phyloP scores from a whole-genome alignment of 30 jellyfish, hydroid and myxozoan genomes.

The Mastigias papua region DNA sequence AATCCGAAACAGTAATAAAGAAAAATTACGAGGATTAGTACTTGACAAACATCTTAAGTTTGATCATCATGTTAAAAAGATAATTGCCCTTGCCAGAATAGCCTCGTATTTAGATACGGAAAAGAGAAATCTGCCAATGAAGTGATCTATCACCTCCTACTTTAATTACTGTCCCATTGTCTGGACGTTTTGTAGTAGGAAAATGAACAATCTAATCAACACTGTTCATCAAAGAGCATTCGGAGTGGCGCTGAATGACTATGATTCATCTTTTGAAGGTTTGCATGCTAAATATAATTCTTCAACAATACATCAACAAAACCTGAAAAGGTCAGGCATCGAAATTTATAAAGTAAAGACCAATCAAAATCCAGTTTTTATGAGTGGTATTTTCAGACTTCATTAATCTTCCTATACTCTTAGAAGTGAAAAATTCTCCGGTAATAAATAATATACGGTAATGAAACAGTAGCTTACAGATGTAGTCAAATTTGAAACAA shows the following conservation, averaged over 20 bases:
- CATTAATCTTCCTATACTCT: background rate
- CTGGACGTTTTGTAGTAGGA: background rate
- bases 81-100: slow-evolving; percentile 39
- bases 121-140: background rate
- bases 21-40: background rate
- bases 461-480: slow-evolving; percentile 12
- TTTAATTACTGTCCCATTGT: slow-evolving; percentile 6
- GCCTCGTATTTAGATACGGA: background rate
- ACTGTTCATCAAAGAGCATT: slow-evolving; percentile 5
- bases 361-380: background rate
- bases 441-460: background rate
- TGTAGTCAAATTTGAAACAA: slow-evolving; percentile 11
- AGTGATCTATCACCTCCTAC: background rate
- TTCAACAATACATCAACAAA: slow-evolving; percentile 8
- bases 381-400: slow-evolving; percentile 14
- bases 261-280: background rate
- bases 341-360: background rate
- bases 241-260: background rate
- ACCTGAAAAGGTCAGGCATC: slow-evolving; percentile 1
- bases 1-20: slow-evolving; percentile 25
- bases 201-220: background rate
- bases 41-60: slow-evolving; percentile 28
- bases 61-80: slow-evolving; percentile 30
- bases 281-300: slow-evolving; percentile 3
- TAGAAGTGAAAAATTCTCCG: slow-evolving; percentile 4